Evolutionary conservation across 2,113 vertebrate genomes (phyloP), one percentile per base, ranked within the genome.

Genomic region (Formicarius rufipectus): DNA sequence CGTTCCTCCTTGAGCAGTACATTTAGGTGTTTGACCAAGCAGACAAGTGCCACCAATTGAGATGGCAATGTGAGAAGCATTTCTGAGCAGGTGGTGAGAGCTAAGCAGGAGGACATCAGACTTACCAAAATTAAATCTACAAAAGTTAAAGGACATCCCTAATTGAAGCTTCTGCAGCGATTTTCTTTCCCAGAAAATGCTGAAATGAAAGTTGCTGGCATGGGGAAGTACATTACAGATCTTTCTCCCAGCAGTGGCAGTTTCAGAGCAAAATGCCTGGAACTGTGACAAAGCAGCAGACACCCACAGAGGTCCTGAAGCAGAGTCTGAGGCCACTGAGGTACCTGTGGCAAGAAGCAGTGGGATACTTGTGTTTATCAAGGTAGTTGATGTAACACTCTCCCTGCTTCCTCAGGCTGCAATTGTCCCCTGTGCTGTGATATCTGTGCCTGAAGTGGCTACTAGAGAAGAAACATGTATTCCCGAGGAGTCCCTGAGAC

Each of bases 31-130:
- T 79, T 88, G 89, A 68, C 64, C 79, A 79, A 87, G 94, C 90
- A 89, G 93, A 66, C 78, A 47, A 76, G 58, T 47, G 87, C 88
- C 91, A 82, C 81, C 91, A 55, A 3, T 7, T 37, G 75, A 71
- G 72, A 75, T 58, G 84, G 47, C 86, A 69, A 39, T 62, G 95
- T 59, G 91, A 87, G 89, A 62, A 79, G 85, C 94, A 79, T 95
- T 42, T 74, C 75, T 94, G 94, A 97, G 90, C 55, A 88, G 68
- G 33, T 55, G 74, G 52, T 50, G 67, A 92, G 74, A 73, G 55
- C 74, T 66, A 66, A 62, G 77, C 49, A 50, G 63, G 44, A 77
- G 28, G 42, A 86, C 49, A 47, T 49, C 88, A 91, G 78, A 72
- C 20, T 72, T 22, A 27, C 3, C 60, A 74, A 69, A 90, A 93